These are phyloP conservation scores for Peromyscus attwateri DNA, from an alignment of 2,797 vertebrate genomes.

Conservation along the genomic window DNA sequence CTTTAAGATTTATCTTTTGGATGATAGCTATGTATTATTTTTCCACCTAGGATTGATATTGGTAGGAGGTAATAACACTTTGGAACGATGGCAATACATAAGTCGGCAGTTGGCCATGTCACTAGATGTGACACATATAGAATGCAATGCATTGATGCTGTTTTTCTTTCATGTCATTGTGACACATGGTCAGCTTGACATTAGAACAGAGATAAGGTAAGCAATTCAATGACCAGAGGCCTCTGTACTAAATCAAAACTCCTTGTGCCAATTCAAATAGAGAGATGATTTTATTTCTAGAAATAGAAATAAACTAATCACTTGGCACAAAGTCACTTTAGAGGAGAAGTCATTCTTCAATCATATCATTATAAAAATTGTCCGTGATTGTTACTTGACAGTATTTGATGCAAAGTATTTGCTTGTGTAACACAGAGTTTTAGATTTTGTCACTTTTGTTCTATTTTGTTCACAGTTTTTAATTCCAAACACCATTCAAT, in stretches of 20 bases:
- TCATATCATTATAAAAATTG: constrained; percentile 26
- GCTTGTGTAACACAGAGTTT: not conserved
- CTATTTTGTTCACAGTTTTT: constrained; percentile 43
- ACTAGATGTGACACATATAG: constrained; percentile 47
- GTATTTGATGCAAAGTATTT: not conserved
- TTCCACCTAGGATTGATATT: constrained; percentile 33
- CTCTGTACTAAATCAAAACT: constrained; percentile 72
- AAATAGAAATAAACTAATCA: constrained; percentile 64
- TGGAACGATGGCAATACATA: constrained; percentile 27
- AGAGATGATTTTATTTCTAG: constrained; percentile 80
- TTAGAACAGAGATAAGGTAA: constrained; percentile 84
- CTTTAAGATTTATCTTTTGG: constrained; percentile 12
- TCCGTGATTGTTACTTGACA: constrained; percentile 16
- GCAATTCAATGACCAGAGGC: constrained; percentile 64
- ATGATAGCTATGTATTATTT: constrained; percentile 11
- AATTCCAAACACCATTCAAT: not conserved
- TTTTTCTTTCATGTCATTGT: constrained; percentile 33
- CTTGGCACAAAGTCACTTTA: constrained; percentile 54
- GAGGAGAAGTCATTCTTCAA: constrained; percentile 39
- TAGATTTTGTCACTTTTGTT: constrained; percentile 43
- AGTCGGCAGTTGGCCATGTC: constrained; percentile 15
- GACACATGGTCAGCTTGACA: constrained; percentile 84
- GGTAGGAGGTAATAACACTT: constrained; percentile 18
- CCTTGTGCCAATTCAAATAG: constrained; percentile 83
- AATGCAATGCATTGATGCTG: constrained; percentile 25